phyloP scores from a whole-genome alignment of 1,140 invertebrate genomes.

The Atta colombica region DNA sequence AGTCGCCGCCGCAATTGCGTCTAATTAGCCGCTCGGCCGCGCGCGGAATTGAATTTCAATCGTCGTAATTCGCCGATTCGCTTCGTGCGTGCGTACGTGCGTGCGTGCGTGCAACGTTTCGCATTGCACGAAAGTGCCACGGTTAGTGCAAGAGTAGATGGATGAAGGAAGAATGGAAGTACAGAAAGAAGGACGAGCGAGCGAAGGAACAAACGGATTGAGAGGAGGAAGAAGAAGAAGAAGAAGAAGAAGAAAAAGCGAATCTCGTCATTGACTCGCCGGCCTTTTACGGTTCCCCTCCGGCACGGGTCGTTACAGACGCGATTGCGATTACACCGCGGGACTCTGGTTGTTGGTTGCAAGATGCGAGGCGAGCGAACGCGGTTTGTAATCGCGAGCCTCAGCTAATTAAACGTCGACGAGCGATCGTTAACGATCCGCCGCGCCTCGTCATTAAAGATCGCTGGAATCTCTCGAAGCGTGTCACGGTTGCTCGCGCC shows the following conservation, averaged over 20 bases:
- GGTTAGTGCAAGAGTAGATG: conserved; percentile 26
- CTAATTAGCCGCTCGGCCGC: conserved; percentile 82
- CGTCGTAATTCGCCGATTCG: conserved; percentile 83
- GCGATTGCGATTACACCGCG: conserved; percentile 73
- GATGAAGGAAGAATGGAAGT: not conserved
- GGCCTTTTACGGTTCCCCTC: conserved; percentile 71
- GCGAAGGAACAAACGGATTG: conserved; percentile 13
- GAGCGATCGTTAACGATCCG: conserved; percentile 80
- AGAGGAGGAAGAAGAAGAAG: not conserved
- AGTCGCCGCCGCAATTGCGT: conserved; percentile 72
- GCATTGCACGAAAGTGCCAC: conserved; percentile 26
- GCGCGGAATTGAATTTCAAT: conserved; percentile 85
- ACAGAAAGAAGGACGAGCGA: conserved; percentile 16
- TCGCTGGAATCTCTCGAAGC: conserved; percentile 73
- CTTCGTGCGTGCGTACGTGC: conserved; percentile 68
- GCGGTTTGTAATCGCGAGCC: conserved; percentile 70
- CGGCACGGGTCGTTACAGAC: conserved; percentile 70
- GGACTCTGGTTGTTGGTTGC: conserved; percentile 57
- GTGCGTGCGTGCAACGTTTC: conserved; percentile 29
- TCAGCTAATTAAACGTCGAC: conserved; percentile 81
- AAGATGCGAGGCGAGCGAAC: conserved; percentile 57
- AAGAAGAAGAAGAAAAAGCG: conserved; percentile 56
- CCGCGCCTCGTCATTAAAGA: conserved; percentile 76
- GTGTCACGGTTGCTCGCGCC: conserved; percentile 72
- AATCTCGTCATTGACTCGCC: conserved; percentile 32